Conservation (phyloP, 2,797 vertebrate genomes). For the Anas flavirostris region DNA sequence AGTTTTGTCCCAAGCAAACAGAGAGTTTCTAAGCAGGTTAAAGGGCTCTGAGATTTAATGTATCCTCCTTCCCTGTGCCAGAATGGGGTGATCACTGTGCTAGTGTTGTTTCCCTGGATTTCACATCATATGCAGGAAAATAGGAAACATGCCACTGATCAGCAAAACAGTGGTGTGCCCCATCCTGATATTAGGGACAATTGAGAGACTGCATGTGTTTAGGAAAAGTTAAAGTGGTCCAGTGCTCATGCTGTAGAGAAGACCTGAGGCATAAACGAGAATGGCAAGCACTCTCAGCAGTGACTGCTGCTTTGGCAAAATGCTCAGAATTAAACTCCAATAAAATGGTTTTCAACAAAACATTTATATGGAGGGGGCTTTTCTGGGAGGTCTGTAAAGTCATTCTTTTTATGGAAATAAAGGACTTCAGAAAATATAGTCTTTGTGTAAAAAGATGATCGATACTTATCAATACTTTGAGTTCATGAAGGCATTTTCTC, state of each 20-base stretch:
- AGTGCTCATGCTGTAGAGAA: neutral
- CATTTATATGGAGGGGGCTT: neutral
- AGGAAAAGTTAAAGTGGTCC: neutral
- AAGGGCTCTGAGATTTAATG: neutral
- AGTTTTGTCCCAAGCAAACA: neutral
- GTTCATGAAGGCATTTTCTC: neutral
- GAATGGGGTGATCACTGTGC: neutral
- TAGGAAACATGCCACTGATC: neutral
- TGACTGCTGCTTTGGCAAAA: neutral
- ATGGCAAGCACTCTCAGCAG: neutral
- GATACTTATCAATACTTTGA: neutral
- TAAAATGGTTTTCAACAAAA: neutral
- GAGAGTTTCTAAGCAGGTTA: neutral
- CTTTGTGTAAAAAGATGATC: neutral
- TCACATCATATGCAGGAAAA: neutral
- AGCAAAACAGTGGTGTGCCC: neutral
- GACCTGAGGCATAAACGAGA: neutral
- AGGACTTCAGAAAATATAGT: neutral
- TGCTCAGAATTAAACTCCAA: neutral
- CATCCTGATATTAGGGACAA: fast-evolving
- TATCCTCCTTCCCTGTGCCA: neutral
- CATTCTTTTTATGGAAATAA: neutral
- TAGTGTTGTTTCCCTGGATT: neutral
- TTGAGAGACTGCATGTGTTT: neutral
- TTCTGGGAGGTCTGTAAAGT: neutral